Percentiles rank a stretch among this genome's conserved stretches.
phyloP scores from a whole-genome alignment of 2,797 vertebrate species.

The Pogonophryne albipinna region DNA sequence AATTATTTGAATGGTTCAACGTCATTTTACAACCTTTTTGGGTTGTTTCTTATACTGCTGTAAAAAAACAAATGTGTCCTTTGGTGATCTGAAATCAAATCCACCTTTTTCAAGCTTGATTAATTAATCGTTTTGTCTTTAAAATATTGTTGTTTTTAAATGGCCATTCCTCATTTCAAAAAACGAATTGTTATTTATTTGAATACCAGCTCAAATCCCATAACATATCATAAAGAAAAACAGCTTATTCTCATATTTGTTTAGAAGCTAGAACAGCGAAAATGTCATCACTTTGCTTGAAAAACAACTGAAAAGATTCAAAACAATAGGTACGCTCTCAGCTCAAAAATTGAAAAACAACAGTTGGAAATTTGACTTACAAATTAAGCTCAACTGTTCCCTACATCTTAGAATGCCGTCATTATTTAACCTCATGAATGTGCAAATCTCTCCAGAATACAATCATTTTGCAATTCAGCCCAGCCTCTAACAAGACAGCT shows the following conservation, averaged over 20 bases:
- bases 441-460: constrained; percentile 25
- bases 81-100: background rate
- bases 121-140: background rate
- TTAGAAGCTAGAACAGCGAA: background rate
- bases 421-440: constrained; percentile 24
- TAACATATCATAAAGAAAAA: background rate
- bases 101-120: background rate
- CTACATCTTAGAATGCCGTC: background rate
- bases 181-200: background rate
- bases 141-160: background rate
- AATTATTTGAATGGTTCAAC: background rate
- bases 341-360: constrained; percentile 1
- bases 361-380: background rate
- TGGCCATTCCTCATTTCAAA: background rate
- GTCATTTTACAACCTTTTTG: background rate
- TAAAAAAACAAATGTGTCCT: background rate
- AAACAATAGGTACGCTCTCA: background rate
- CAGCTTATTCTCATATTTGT: constrained; percentile 10
- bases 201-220: background rate
- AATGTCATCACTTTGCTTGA: background rate
- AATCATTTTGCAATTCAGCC: constrained; percentile 37
- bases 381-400: constrained; percentile 13
- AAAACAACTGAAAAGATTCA: background rate
- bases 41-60: background rate
- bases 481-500: constrained; percentile 24